These are phyloP conservation scores for Mesoligia furuncula DNA, from an alignment of 2,888 invertebrate genomes.

Conservation along the genomic window DNA sequence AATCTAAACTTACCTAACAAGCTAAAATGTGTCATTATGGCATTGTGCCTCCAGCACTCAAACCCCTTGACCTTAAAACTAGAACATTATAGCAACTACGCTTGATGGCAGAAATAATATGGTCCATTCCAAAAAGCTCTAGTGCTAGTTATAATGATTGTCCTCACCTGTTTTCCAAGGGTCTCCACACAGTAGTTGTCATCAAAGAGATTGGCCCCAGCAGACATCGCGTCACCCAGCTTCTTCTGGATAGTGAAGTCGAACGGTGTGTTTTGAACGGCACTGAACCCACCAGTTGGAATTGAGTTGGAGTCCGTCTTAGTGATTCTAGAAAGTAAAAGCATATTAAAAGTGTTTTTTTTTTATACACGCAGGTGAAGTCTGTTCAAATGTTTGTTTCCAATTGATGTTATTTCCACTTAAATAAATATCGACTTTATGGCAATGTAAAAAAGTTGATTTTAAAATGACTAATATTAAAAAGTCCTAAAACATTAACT, in stretches of 20 bases:
- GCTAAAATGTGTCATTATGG: no score
- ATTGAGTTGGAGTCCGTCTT: slow-evolving; percentile 81
- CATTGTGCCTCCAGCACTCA: neutral
- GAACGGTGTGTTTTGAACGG: slow-evolving; percentile 92
- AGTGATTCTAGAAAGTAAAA: slow-evolving; percentile 77
- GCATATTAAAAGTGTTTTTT: neutral
- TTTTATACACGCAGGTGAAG: neutral
- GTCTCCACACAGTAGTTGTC: slow-evolving; percentile 94
- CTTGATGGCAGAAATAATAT: neutral
- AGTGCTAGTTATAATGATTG: neutral
- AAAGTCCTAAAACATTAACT: neutral
- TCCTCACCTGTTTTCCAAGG: slow-evolving; percentile 75
- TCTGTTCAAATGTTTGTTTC: neutral
- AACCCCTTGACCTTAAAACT: neutral
- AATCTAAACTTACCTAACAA: neutral
- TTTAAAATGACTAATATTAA: neutral
- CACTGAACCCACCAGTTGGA: slow-evolving; percentile 80
- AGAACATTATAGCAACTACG: neutral
- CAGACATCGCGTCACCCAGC: slow-evolving; percentile 92
- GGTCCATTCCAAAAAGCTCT: no score
- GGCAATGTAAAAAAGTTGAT: neutral
- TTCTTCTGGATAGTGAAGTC: slow-evolving; percentile 92
- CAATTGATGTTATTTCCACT: neutral
- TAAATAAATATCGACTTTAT: neutral
- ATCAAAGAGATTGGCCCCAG: slow-evolving; percentile 92